Conservation (phyloP, 2,888 invertebrate species). For the Petrophora chlorosata region DNA sequence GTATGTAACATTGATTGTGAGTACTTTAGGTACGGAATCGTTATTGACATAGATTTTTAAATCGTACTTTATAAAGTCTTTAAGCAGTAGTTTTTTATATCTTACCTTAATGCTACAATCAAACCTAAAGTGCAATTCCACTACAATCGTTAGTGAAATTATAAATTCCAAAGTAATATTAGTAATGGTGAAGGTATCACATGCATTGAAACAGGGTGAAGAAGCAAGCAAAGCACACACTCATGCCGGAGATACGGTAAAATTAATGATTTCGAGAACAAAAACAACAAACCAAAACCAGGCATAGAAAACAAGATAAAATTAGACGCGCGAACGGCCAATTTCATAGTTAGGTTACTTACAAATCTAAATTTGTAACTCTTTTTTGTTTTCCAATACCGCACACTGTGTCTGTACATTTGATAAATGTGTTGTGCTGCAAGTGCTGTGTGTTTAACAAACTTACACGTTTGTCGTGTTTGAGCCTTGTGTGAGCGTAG, state of each 20-base stretch:
- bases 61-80: not conserved
- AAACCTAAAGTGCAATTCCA: not conserved
- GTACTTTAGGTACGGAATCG: not conserved
- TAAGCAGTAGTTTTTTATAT: not conserved
- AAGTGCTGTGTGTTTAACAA: slow-evolving; percentile 34
- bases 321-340: not conserved
- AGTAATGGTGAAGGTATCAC: slow-evolving; percentile 18
- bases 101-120: slow-evolving; percentile 11
- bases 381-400: too few species aligned
- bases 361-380: too few species aligned
- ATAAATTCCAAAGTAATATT: slow-evolving; percentile 7
- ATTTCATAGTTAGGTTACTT: too few species aligned
- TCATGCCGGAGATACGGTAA: slow-evolving; percentile 26
- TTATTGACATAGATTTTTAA: not conserved
- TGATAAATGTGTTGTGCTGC: slow-evolving; percentile 22
- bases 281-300: slow-evolving; percentile 17
- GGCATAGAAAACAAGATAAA: not conserved
- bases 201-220: slow-evolving; percentile 38
- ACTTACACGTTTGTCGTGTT: slow-evolving; percentile 5
- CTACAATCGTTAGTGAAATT: not conserved
- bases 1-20: not conserved
- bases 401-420: slow-evolving; percentile 7
- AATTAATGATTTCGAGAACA: slow-evolving; percentile 19
- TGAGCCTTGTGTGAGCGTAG: slow-evolving; percentile 38
- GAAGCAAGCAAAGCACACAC: slow-evolving; percentile 42